Evolutionary conservation across 2,888 invertebrate species (phyloP).

Genomic region (Leucoptera coffeella): DNA sequence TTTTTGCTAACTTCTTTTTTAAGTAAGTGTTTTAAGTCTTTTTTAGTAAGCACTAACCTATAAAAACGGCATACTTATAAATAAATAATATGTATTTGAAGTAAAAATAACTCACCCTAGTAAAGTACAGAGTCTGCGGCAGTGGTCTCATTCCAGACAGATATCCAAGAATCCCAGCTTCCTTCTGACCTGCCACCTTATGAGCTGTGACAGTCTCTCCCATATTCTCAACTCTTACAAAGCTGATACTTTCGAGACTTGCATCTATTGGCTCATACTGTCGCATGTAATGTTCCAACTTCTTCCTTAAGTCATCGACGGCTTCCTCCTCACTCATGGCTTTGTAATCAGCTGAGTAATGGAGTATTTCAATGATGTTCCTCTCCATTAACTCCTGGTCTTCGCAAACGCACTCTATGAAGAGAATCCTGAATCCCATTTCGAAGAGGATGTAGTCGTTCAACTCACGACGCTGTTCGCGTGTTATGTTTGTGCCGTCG

Average conservation of each 20-base stretch:
- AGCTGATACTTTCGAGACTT: constrained; percentile 46
- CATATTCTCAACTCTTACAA: constrained; percentile 43
- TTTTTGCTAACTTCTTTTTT: too few relatives aligned
- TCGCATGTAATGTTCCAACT: constrained; percentile 78
- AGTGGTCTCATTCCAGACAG: constrained; percentile 79
- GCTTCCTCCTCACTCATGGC: constrained; percentile 73
- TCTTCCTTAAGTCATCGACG: constrained; percentile 70
- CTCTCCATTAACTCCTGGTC: constrained; percentile 52
- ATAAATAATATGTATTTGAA: too few relatives aligned
- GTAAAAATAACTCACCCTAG: constrained; percentile 70
- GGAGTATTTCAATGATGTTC: constrained; percentile 66
- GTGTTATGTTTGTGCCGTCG: constrained; percentile 88
- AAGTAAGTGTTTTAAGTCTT: too few relatives aligned
- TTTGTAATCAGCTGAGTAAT: constrained; percentile 81
- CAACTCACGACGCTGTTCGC: constrained; percentile 71
- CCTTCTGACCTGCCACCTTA: constrained; percentile 71
- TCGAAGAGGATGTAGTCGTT: constrained; percentile 65
- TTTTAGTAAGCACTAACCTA: too few relatives aligned
- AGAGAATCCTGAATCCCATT: constrained; percentile 79
- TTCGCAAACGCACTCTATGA: constrained; percentile 88
- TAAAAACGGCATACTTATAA: too few relatives aligned
- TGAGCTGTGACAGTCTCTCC: constrained; percentile 66
- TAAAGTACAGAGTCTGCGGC: constrained; percentile 83
- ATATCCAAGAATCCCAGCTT: constrained; percentile 80
- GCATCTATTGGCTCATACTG: constrained; percentile 77